Evolutionary conservation across 2,113 vertebrate genomes (phyloP), one percentile per base, ranked within the genome.

Genomic region (Eudyptes chrysolophus): DNA sequence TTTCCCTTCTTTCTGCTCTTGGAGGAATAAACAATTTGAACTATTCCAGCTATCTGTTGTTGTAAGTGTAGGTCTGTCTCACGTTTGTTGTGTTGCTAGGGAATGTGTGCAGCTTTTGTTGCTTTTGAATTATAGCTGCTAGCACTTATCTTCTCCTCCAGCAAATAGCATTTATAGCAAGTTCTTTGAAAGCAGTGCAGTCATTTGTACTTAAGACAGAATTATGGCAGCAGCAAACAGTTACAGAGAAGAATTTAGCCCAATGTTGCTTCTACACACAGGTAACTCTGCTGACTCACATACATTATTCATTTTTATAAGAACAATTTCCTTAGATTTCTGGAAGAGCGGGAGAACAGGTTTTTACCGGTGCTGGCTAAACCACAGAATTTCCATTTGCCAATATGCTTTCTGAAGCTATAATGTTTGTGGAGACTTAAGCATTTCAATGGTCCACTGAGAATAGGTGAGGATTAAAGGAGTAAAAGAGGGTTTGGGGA

Each of bases 131-230:
- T 95, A 91, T 72, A 66, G 84, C 88, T 92, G 62, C 89, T 66
- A 64, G 65, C 68, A 94, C 75, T 97, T 94, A 94, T 83, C 94
- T 96, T 90, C 74, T 87, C 77, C 84, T 88, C 75, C 84, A 92
- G 94, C 71, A 95, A 94, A 94, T 1, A 83, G 68, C 48, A 21
- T 96, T 96, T 94, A 64, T 55, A 72, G 92, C 78, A 60, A 89
- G 84, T 93, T 94, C 64, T 96, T 92, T 95, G 95, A 94, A 94
- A 94, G 84, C 74, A 84, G 38, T 44, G 51, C 46, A 84, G 92
- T 88, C 93, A 24, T 96, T 96, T 96, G 84, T 96, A 90, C 80
- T 94, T 81, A 61, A 72, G 93, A 88, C 93, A 96, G 89, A 96
- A 90, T 84, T 79, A 89, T 89, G 92, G 93, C 93, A 90, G 74